Evolutionary conservation across 1,140 invertebrate species (phyloP).

Genomic region (Leucophenga varia): DNA sequence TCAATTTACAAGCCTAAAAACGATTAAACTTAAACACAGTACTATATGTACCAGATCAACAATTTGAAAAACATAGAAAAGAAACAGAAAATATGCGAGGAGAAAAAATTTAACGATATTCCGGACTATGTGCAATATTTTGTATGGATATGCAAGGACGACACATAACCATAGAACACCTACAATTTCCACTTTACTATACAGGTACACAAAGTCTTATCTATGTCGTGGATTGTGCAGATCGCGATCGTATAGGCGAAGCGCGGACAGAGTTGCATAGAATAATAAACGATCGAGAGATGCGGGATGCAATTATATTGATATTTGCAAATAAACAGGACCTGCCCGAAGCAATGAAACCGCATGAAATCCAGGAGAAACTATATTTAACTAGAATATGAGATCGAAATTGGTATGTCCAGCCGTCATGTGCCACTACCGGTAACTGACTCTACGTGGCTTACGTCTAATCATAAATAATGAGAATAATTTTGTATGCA

Average conservation of each 20-base stretch:
- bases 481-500: slow-evolving; percentile 67
- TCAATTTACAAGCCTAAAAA: too few relatives aligned
- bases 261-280: slow-evolving; percentile 95
- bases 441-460: slow-evolving; percentile 98
- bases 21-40: too few relatives aligned
- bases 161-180: too few relatives aligned
- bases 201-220: slow-evolving; percentile 83
- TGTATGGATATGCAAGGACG: too few relatives aligned
- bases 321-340: slow-evolving; percentile 99
- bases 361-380: slow-evolving; percentile 99
- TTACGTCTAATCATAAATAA: slow-evolving; percentile 98
- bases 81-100: too few relatives aligned
- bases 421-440: slow-evolving; percentile 95
- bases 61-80: too few relatives aligned
- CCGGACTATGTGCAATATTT: too few relatives aligned
- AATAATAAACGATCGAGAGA: slow-evolving; percentile 99
- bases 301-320: slow-evolving; percentile 98
- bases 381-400: slow-evolving; percentile 94
- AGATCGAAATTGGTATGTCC: slow-evolving; percentile 99
- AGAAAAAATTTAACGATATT: too few relatives aligned
- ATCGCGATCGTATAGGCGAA: slow-evolving; percentile 95
- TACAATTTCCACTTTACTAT: too few relatives aligned
- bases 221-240: slow-evolving; percentile 97
- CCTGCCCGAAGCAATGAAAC: slow-evolving; percentile 99
- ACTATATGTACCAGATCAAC: too few relatives aligned